A percentile compares a stretch with the other conserved stretches of the same genome.
Evolutionary conservation across 2,797 vertebrate genomes (phyloP).

Genomic region (Oryzias dopingdopingensis): DNA sequence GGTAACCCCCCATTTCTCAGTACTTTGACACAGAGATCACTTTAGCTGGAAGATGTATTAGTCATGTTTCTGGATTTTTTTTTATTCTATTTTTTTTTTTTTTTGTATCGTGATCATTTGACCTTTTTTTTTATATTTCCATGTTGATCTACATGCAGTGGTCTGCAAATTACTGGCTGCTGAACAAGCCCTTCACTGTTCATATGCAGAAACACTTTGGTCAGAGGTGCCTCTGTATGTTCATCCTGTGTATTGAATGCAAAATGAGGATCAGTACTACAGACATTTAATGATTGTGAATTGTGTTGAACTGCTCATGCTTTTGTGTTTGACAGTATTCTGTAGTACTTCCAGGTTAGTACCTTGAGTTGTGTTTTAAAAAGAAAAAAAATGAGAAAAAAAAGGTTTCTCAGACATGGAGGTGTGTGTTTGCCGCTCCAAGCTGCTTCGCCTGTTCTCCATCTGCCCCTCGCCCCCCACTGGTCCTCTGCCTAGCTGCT

Average conservation of each 20-base stretch:
- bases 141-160: conserved; percentile 66
- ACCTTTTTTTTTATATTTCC: conserved; percentile 13
- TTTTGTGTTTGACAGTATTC: conserved; percentile 74
- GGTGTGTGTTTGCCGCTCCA: conserved; percentile 60
- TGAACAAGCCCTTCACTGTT: conserved; percentile 76
- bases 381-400: conserved; percentile 21
- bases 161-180: conserved; percentile 69
- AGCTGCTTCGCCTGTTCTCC: conserved; percentile 74
- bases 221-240: conserved; percentile 76
- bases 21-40: conserved; percentile 78
- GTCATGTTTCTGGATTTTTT: conserved; percentile 76
- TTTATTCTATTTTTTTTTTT: conserved; percentile 10
- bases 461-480: conserved; percentile 57
- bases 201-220: conserved; percentile 80
- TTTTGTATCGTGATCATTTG: conserved; percentile 38
- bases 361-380: conserved; percentile 57
- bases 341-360: conserved; percentile 75
- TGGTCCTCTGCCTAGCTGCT: conserved; percentile 71
- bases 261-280: conserved; percentile 75
- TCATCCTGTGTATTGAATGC: conserved; percentile 77
- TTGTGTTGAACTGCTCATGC: conserved; percentile 65
- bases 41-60: conserved; percentile 79
- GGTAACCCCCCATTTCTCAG: conserved; percentile 48
- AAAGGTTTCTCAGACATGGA: conserved; percentile 56
- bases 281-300: conserved; percentile 72